Conservation (phyloP, 2,797 vertebrate genomes). For the Spondyliosoma cantharus region DNA sequence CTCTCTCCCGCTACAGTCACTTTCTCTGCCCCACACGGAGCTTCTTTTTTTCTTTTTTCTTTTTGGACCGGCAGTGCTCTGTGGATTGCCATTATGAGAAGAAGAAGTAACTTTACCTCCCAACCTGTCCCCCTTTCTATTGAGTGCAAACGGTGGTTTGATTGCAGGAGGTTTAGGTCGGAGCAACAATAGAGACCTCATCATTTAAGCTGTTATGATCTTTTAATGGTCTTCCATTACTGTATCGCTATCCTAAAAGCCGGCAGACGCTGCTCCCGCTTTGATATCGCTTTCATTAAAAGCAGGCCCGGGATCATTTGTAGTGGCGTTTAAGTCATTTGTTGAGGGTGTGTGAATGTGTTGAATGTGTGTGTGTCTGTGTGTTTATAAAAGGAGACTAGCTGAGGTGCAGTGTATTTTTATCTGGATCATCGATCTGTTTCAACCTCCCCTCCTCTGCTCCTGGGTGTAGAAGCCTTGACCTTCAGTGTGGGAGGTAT, state of each 20-base stretch:
- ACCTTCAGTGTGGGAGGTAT: conserved; percentile 85
- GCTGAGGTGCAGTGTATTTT: conserved; percentile 82
- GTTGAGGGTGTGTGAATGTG: conserved; percentile 67
- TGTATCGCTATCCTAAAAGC: conserved; percentile 75
- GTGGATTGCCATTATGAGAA: conserved; percentile 30
- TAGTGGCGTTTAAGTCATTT: conserved; percentile 78
- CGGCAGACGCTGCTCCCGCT: conserved; percentile 63
- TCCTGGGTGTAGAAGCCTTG: conserved; percentile 78
- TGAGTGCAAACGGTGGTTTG: conserved; percentile 68
- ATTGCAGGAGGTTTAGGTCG: conserved; percentile 71
- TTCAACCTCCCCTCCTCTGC: conserved; percentile 73
- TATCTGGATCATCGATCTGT: conserved; percentile 84
- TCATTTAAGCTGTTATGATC: conserved; percentile 82
- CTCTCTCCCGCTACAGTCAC: background rate
- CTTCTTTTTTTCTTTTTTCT: conserved; percentile 16
- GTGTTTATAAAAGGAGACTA: conserved; percentile 74
- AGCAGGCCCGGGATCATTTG: conserved; percentile 75
- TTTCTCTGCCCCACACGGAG: background rate
- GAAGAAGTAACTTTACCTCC: conserved; percentile 71
- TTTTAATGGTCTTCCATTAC: conserved; percentile 83
- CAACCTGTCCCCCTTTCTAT: conserved; percentile 59
- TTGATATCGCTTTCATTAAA: conserved; percentile 83
- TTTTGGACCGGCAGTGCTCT: conserved; percentile 20
- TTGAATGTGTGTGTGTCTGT: conserved; percentile 53
- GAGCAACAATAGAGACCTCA: conserved; percentile 76